Conservation (phyloP, 2,113 vertebrate genomes). For the Lepus timidus region DNA sequence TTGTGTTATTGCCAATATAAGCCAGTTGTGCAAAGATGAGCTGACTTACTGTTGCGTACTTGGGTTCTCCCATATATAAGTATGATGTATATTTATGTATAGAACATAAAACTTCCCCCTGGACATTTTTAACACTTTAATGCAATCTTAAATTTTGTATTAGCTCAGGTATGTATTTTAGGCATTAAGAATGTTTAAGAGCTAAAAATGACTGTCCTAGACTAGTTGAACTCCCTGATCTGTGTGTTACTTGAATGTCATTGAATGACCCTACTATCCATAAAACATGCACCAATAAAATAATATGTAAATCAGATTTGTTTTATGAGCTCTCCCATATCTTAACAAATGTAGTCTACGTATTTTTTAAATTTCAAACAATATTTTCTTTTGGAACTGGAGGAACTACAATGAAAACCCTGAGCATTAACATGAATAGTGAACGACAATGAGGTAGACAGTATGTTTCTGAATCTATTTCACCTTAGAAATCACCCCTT, state of each 20-base stretch:
- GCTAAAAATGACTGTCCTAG: background rate
- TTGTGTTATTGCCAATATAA: slow-evolving; percentile 13
- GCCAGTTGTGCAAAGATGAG: background rate
- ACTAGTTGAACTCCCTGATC: background rate
- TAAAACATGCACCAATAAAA: slow-evolving; percentile 5
- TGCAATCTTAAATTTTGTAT: background rate
- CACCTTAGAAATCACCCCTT: background rate
- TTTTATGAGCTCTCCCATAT: slow-evolving; percentile 28
- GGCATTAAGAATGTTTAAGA: slow-evolving; percentile 24
- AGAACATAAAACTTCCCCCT: background rate
- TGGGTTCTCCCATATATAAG: background rate
- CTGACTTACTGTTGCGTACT: background rate
- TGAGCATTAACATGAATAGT: background rate
- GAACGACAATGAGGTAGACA: background rate
- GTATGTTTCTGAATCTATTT: background rate
- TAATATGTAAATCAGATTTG: slow-evolving; percentile 5
- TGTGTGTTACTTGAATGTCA: slow-evolving; percentile 1
- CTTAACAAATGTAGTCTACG: background rate
- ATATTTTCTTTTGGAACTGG: background rate
- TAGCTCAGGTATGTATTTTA: slow-evolving; percentile 38
- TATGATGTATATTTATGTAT: background rate
- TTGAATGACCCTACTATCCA: background rate
- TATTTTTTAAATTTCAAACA: background rate
- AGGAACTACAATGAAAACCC: background rate
- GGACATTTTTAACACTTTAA: background rate